phyloP scores from a whole-genome alignment of 2,113 vertebrate genomes.

The Leucoraja erinaceus region DNA sequence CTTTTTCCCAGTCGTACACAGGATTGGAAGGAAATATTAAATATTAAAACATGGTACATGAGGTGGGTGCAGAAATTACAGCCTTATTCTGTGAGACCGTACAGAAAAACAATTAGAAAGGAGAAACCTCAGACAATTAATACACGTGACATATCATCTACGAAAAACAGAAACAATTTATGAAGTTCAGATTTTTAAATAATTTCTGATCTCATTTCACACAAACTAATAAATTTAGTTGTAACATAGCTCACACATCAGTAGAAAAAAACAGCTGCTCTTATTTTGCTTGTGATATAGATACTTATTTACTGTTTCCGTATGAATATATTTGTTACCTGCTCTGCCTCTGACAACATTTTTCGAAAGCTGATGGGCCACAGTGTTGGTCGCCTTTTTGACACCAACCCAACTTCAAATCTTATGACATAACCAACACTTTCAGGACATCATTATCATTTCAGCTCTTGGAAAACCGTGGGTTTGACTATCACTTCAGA shows the following conservation, averaged over 20 bases:
- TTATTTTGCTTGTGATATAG: slow-evolving; percentile 4
- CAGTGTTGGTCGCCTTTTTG: neutral
- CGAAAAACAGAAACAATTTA: neutral
- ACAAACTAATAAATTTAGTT: slow-evolving; percentile 18
- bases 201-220: slow-evolving; percentile 33
- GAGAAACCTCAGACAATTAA: neutral
- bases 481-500: neutral
- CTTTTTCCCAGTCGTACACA: neutral
- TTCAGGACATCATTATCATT: neutral
- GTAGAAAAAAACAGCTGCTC: neutral
- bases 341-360: neutral
- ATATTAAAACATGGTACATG: neutral
- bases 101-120: neutral
- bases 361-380: neutral
- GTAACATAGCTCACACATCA: neutral
- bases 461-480: neutral
- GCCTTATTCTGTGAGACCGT: no score
- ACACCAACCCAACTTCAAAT: neutral
- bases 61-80: neutral
- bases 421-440: neutral
- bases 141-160: neutral
- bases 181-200: slow-evolving; percentile 20
- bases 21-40: neutral
- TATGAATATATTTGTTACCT: slow-evolving; percentile 2
- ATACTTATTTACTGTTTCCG: neutral